Conservation (phyloP, 1,140 invertebrate species). For the Drosophila ogumai region DNA sequence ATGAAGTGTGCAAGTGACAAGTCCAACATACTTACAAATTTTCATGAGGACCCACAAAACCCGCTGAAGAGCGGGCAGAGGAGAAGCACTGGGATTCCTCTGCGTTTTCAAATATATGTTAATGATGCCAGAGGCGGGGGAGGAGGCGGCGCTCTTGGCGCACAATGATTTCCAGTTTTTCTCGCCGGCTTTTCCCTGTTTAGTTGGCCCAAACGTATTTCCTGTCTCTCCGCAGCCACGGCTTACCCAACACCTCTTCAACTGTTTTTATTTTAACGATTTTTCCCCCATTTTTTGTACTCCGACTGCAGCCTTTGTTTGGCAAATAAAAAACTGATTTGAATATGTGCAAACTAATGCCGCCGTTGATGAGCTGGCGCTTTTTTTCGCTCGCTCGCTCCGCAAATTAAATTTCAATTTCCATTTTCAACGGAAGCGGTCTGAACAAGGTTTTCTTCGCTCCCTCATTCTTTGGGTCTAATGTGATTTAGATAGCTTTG, state of each 20-base stretch:
- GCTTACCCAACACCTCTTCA: slow-evolving; percentile 59
- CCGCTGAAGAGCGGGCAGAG: slow-evolving; percentile 6
- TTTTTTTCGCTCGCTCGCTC: slow-evolving; percentile 26
- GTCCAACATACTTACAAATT: slow-evolving; percentile 84
- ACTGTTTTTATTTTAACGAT: slow-evolving; percentile 79
- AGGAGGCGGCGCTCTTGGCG: neutral
- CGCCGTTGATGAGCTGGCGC: slow-evolving; percentile 59
- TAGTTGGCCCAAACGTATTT: slow-evolving; percentile 69
- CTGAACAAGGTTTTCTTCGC: slow-evolving; percentile 31
- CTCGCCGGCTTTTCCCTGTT: slow-evolving; percentile 34
- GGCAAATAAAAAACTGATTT: slow-evolving; percentile 65
- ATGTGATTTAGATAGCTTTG: slow-evolving; percentile 42
- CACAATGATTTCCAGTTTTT: slow-evolving; percentile 75
- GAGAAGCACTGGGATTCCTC: slow-evolving; percentile 52
- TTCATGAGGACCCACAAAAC: slow-evolving; percentile 64
- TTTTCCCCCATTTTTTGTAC: slow-evolving; percentile 34
- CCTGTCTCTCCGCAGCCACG: slow-evolving; percentile 57
- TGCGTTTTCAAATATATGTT: slow-evolving; percentile 82
- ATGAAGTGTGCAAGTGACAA: slow-evolving; percentile 83
- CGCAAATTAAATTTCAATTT: slow-evolving; percentile 77
- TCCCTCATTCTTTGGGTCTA: slow-evolving; percentile 16
- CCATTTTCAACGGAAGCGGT: slow-evolving; percentile 64
- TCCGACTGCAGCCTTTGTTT: slow-evolving; percentile 14
- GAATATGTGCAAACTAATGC: slow-evolving; percentile 80
- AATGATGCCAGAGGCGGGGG: slow-evolving; percentile 56